Conservation (phyloP, 2,797 vertebrate species). For the Anguilla marmorata region DNA sequence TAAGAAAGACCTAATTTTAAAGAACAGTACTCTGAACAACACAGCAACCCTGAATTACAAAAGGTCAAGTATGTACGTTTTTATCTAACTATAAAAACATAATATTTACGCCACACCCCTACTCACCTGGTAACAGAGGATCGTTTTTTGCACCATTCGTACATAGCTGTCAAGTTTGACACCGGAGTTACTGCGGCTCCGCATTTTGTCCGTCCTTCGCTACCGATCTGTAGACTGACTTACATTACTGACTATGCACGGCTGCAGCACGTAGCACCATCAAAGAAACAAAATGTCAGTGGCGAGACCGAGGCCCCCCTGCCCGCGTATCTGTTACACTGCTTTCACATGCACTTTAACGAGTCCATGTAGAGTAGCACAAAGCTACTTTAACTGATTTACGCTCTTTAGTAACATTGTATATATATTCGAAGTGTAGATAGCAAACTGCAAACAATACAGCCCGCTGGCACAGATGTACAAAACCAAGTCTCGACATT, state of each 20-base stretch:
- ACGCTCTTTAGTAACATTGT: neutral
- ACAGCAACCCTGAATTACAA: neutral
- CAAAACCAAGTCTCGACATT: no score
- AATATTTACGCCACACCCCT: neutral
- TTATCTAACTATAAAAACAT: neutral
- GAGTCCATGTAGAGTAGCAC: neutral
- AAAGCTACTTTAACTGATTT: neutral
- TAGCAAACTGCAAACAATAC: no score
- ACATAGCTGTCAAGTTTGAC: conserved; percentile 92
- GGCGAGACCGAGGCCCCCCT: neutral
- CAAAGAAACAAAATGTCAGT: neutral
- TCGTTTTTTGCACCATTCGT: conserved; percentile 87
- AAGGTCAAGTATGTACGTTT: neutral
- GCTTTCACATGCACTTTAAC: neutral
- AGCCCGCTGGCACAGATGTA: no score
- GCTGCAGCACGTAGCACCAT: conserved; percentile 28
- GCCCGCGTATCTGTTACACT: conserved; percentile 47
- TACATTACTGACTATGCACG: neutral
- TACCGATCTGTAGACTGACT: conserved; percentile 27
- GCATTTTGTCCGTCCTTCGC: conserved; percentile 67
- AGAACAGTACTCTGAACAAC: neutral
- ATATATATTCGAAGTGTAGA: neutral
- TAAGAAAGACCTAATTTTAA: neutral
- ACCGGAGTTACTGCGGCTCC: conserved; percentile 93
- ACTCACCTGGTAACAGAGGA: conserved; percentile 87